Percentiles rank a stretch among this genome's conserved stretches.
Evolutionary conservation across 2,888 invertebrate species (phyloP).

Genomic region (Globia sparganii): DNA sequence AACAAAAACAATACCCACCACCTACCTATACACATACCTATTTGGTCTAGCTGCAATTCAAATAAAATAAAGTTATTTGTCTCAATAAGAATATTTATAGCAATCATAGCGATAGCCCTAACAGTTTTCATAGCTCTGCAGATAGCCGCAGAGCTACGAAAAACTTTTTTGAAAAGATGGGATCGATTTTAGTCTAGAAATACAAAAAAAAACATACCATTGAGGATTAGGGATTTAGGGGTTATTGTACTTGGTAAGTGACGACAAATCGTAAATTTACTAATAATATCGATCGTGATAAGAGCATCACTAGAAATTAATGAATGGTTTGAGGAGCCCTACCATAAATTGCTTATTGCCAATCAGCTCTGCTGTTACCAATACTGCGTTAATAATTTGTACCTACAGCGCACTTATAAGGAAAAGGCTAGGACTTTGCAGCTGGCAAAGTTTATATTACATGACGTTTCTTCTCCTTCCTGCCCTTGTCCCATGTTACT

Average conservation of each 20-base stretch:
- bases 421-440: neutral
- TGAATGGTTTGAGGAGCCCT: neutral
- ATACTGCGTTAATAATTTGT: neutral
- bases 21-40: no score
- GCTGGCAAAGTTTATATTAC: neutral
- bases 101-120: no score
- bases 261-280: neutral
- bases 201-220: neutral
- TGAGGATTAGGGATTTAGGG: no score
- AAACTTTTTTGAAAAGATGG: neutral
- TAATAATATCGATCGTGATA: neutral
- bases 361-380: neutral
- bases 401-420: no score
- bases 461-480: neutral
- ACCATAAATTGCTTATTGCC: slow-evolving; percentile 13
- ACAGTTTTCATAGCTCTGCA: no score
- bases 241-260: neutral
- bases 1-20: neutral
- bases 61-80: no score
- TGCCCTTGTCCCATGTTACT: neutral
- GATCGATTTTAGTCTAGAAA: neutral
- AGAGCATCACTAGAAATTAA: neutral
- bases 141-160: neutral
- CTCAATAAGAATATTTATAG: no score
- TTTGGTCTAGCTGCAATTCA: neutral